Evolutionary conservation across 2,888 invertebrate genomes (phyloP).

Genomic region (Rhogogaster chlorosoma): DNA sequence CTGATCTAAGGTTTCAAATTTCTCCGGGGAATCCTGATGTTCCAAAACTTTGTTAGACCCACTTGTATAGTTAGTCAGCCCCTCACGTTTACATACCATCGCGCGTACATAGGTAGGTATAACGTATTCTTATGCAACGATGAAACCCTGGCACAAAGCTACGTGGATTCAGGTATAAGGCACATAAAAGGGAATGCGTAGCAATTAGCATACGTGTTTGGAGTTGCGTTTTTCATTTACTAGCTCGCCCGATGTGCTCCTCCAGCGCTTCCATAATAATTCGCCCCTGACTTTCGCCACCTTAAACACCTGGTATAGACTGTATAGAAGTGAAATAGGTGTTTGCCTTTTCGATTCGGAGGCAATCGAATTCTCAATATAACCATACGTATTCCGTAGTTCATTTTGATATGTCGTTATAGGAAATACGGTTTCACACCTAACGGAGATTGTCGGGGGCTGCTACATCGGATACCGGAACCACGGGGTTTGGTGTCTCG

Average conservation of each 20-base stretch:
- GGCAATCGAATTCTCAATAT: background rate
- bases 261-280: background rate
- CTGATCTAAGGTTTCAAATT: slow-evolving; percentile 43
- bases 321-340: background rate
- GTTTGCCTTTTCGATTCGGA: background rate
- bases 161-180: background rate
- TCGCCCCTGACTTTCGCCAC: background rate
- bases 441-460: background rate
- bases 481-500: slow-evolving; percentile 32
- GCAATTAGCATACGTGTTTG: slow-evolving; percentile 39
- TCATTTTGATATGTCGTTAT: slow-evolving; percentile 7
- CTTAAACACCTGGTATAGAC: background rate
- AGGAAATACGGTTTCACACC: background rate
- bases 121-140: background rate
- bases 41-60: slow-evolving; percentile 18
- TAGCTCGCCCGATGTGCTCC: slow-evolving; percentile 4
- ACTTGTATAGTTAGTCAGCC: background rate
- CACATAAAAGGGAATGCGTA: slow-evolving; percentile 2
- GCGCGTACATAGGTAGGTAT: background rate
- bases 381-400: background rate
- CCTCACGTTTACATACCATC: background rate
- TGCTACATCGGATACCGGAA: slow-evolving; percentile 20
- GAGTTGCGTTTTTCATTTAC: slow-evolving; percentile 15
- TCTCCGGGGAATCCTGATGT: slow-evolving; percentile 31
- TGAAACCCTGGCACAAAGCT: background rate